Evolutionary conservation across 1,140 invertebrate genomes (phyloP).

Genomic region (Stegodyphus dumicola): DNA sequence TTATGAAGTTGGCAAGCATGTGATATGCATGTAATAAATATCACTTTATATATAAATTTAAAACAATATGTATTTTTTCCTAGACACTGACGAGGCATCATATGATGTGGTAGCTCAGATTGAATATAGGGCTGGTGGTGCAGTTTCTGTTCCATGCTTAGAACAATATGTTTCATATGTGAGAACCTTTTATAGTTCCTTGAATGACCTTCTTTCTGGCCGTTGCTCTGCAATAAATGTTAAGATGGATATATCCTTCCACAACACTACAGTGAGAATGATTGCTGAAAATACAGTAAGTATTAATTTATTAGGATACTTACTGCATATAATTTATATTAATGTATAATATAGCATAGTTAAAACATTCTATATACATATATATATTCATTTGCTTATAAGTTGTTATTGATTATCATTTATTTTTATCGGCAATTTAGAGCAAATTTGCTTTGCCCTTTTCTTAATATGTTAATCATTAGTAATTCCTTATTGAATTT

Average conservation of each 20-base stretch:
- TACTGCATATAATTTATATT: not conserved
- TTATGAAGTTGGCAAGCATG: no score
- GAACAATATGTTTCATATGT: constrained; percentile 87
- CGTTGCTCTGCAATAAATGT: constrained; percentile 94
- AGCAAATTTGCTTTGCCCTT: no score
- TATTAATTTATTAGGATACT: not conserved
- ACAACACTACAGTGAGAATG: constrained; percentile 77
- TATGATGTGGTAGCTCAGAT: constrained; percentile 91
- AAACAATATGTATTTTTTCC: not conserved
- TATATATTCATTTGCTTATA: not conserved
- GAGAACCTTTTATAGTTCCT: constrained; percentile 80
- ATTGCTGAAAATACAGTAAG: constrained; percentile 58
- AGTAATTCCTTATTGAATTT: no score
- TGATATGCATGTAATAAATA: not conserved
- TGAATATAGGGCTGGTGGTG: constrained; percentile 90
- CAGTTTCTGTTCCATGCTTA: constrained; percentile 84
- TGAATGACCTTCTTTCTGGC: constrained; percentile 86
- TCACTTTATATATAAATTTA: not conserved
- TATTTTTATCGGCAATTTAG: no score
- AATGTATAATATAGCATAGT: no score
- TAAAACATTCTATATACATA: not conserved
- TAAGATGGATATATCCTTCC: constrained; percentile 92
- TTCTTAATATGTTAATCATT: no score
- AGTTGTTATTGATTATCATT: not conserved
- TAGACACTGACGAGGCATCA: constrained; percentile 89